Evolutionary conservation across 2,888 invertebrate species (phyloP), one percentile per base, ranked within the genome.

Genomic region (Miltochrista miniata): DNA sequence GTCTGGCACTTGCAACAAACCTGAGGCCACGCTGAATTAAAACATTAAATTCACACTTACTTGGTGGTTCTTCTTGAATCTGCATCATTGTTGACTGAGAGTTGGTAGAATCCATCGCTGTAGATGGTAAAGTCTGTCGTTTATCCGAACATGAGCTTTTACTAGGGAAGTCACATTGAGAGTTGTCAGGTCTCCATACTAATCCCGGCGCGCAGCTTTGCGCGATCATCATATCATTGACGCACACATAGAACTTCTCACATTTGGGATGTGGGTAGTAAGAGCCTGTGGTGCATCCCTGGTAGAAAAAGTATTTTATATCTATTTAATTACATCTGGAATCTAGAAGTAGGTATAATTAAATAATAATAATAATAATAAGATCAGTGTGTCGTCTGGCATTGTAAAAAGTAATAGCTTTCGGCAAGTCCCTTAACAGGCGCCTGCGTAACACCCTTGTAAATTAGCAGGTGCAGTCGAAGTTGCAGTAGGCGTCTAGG

Each of bases 121-220:
- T 70, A 7, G 76, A 68, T 0, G 78, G 61, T n/a, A 74, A 74
- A 18, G 72, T 78, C 47, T 84, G 83, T 11, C 87, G 70, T 9
- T 80, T 74, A 60, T 89, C 89, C 18, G 76, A 74, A 68, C 96
- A 96, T 14, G 94, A 93, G 0, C 94, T 93, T 53, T 94, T 92
- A 35, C 90, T 88, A 0, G 94, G 95, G 94, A 96, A 96, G 81
- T 97, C 96, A 72, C 97, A 97, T 68, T 94, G 94, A 11, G 93
- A 92, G 5, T 88, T 86, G 7, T 94, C 90, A 7, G 92, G 89
- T 64, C 94, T 94, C 94, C 96, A 97, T 54, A 95, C 94, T 1
- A 97, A 90, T 1, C 96, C 95, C 0, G 95, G 94, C 0, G 96
- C 96, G 72, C 97, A 97, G 48, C 93, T 93, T 69, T 95, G 95